Conservation (phyloP, 2,113 vertebrate genomes). For the Rhinopomastus cyanomelas region DNA sequence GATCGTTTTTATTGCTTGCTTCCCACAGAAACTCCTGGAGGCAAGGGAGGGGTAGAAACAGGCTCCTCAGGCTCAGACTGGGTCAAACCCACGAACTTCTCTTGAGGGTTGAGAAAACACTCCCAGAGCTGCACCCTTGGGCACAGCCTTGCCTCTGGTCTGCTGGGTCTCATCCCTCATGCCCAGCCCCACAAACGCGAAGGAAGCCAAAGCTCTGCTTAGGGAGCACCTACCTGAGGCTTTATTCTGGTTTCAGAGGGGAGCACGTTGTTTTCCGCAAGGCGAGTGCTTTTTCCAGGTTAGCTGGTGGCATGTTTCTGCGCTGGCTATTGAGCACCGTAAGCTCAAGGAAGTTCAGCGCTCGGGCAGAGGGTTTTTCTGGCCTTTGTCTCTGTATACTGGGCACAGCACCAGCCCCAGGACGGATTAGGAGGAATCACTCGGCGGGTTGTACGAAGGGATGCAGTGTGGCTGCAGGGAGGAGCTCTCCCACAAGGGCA, state of each 20-base stretch:
- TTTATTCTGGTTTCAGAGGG: not conserved
- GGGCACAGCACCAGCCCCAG: not conserved
- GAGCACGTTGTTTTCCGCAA: not conserved
- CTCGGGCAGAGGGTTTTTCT: not conserved
- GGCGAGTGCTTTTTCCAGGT: not conserved
- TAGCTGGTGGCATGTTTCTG: not conserved
- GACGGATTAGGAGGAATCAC: fast-evolving
- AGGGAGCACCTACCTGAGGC: too few species aligned
- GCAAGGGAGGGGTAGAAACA: not conserved
- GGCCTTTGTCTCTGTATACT: not conserved
- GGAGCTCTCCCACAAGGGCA: fast-evolving
- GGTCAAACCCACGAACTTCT: not conserved
- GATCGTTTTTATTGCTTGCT: not conserved
- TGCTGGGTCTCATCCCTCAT: not conserved
- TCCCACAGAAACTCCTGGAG: fast-evolving
- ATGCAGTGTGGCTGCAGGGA: not conserved
- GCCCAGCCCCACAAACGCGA: not conserved
- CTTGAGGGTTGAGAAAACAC: not conserved
- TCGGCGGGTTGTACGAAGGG: fast-evolving
- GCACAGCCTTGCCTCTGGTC: not conserved
- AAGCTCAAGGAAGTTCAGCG: not conserved
- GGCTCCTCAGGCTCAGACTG: not conserved
- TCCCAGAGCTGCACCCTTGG: not conserved
- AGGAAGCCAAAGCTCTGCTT: not conserved
- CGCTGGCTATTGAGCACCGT: not conserved